Evolutionary conservation across 2,113 vertebrate species (phyloP), one percentile per base, ranked within the genome.

Genomic region (rat (Rattus norvegicus)): DNA sequence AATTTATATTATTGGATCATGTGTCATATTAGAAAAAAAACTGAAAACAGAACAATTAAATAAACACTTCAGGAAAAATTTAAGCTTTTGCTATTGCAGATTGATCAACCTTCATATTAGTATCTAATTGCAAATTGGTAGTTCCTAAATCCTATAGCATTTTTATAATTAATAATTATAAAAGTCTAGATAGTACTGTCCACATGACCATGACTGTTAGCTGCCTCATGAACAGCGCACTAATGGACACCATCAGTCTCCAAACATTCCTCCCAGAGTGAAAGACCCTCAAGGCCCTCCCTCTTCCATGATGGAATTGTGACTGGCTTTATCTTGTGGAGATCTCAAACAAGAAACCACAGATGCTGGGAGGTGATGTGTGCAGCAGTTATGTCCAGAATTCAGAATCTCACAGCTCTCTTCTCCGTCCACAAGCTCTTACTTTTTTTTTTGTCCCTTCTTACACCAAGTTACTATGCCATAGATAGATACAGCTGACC

Each of bases 11-110:
- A 89, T 91, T 59, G 88, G 33, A 28, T 77, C 4, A 0, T 83
- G 67, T 86, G 91, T 95, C 77, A 96, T 94, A 95, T 92, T 97
- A 95, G 47, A 63, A 33, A 33, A 33, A 33, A 84, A 96, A 88
- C 33, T 75, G 88, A 92, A 95, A 95, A 88, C 56, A 80, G 89
- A 95, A 86, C 7, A 59, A 54, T 94, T 88, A 88, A 93, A 88
- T 87, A 83, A 80, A 67, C 85, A 43, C 92, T 73, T 94, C 61
- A 22, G 81, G 61, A 77, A 80, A 89, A 69, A 36, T 89, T 93
- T 94, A 96, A 94, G 89, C 83, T 95, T 77, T 79, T 90, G 73
- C 87, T 94, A 92, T 91, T 93, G 77, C 77, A 91, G 77, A 73
- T 86, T 72, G 39, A 36, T 93, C 79, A 94, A 90, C 47, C 16